Conservation (phyloP, 1,140 invertebrate species). For the Sycophaga agraensis region DNA sequence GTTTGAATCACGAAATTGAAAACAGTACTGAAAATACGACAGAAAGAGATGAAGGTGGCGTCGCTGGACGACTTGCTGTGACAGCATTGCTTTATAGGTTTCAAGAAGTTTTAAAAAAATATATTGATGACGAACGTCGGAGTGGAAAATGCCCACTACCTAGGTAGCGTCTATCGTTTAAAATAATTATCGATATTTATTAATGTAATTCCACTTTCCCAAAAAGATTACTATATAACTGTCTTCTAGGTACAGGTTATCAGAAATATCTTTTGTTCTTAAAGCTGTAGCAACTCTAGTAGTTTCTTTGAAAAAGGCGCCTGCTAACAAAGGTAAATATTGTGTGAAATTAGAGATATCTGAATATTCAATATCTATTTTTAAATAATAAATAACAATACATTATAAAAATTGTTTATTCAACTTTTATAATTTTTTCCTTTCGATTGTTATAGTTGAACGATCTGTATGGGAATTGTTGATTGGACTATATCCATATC, state of each 20-base stretch:
- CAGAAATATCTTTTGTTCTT: constrained; percentile 95
- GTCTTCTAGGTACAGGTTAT: constrained; percentile 80
- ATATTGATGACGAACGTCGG: constrained; percentile 84
- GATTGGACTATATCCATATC: constrained; percentile 85
- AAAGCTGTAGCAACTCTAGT: constrained; percentile 92
- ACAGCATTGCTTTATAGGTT: constrained; percentile 89
- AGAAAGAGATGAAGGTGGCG: constrained; percentile 59
- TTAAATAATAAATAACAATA: not conserved
- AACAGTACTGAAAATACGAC: constrained; percentile 37
- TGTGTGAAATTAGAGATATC: not conserved
- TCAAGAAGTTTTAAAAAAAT: constrained; percentile 87
- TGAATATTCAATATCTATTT: too few species aligned
- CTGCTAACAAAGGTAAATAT: constrained; percentile 75
- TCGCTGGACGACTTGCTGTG: constrained; percentile 84
- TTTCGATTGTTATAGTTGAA: constrained; percentile 66
- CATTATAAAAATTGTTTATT: not conserved
- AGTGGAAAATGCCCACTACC: constrained; percentile 89
- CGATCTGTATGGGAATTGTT: constrained; percentile 88
- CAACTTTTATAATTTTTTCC: not conserved
- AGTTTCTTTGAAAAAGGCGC: constrained; percentile 88
- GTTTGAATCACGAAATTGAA: constrained; percentile 60
- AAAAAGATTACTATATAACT: constrained; percentile 35
- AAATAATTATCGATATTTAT: too few species aligned
- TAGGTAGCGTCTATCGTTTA: constrained; percentile 61
- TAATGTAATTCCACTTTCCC: not conserved